Base-by-base conservation (phyloP, 2,113 vertebrate genomes). In the Diphyllodes magnificus region DNA sequence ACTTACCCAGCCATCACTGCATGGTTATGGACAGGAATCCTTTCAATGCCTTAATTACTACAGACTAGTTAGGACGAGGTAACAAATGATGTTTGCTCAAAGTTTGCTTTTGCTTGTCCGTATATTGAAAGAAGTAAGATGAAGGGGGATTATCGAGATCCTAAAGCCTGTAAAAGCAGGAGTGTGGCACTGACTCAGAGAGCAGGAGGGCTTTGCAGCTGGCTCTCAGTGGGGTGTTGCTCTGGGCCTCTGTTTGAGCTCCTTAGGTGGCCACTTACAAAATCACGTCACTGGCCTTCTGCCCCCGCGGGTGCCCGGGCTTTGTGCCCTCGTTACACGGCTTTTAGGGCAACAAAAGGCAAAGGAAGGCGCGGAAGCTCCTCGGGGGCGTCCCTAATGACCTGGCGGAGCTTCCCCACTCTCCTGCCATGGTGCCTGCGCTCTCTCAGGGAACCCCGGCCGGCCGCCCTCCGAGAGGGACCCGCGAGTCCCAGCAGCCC, bases 271-370 rank as follows among this genome's bases (percentile, higher is more conserved):
- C 71, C 80, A 15, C 64, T 91, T 60, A 95, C 63, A 72, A 90
- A 95, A 65, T 59, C 30, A 35, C 57, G 85, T 92, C 88, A 25
- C 44, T 19, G 14, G 57, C 86, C 88, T 73, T 57, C 92, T 95
- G 86, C 75, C 94, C 85, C 85, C 66, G 30, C 35, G 18, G 91
- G 59, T 40, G 57, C 56, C 31, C 19, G 57, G 79, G 57, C 88
- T 96, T 96, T 94, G 80, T 96, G 60, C 49, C 37, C 88, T 90
- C 88, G 45, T 95, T 91, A 61, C 90, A 61, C 60, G 72, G 94
- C 91, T 96, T 92, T 66, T 92, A 88, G 94, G 91, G 87, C 82
- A 80, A 86, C 68, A 91, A 96, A 91, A 80, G 61, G 80, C 82
- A 45, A 33, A 80, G 63, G 73, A 63, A 84, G 47, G 63, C 11